Base-by-base conservation (phyloP, 2,797 vertebrate species). In the Phataginus tricuspis region DNA sequence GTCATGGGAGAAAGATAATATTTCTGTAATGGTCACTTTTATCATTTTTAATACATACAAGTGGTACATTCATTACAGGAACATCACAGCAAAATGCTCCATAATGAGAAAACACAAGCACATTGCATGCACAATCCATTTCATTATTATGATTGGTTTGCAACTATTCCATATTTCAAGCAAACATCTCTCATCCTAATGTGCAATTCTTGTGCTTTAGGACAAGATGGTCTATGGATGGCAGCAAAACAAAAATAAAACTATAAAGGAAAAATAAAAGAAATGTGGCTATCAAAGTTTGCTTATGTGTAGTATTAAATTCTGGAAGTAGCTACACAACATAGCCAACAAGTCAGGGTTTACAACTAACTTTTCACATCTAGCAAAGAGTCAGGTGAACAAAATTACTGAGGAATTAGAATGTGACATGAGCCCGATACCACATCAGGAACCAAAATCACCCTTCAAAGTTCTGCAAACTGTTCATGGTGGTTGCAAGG, bases 71-170 rank as follows among this genome's bases (percentile, higher is more conserved):
- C 59, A 29, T 94, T 96, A 93, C 53, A 63, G 90, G 45, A 89
- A 89, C 42, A 49, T 94, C 96, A 92, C 64, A 74, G 88, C 57
- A 86, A 96, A 31, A 83, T 71, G 90, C 14, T 53, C 7, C 7
- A 95, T 86, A 78, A 96, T 95, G 95, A 91, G 96, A 92, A 97
- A 97, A 93, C 92, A 96, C 29, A 79, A 94, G 91, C 75, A 92
- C 89, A 96, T 96, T 96, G 97, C 4, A 7, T 51, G 39, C 84
- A 95, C 82, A 83, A 45, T 97, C 80, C 91, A 96, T 98, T 97
- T 96, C 92, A 87, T 74, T 97, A 83, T 93, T 78, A 94, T 96
- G 34, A 97, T 95, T 97, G 91, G 89, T 98, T 97, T 88, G 94
- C 68, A 97, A 95, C 91, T 89, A 96, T 96, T 95, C 91, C 90